Base-by-base conservation (phyloP, 2,113 vertebrate species). In the Acanthochromis polyacanthus region DNA sequence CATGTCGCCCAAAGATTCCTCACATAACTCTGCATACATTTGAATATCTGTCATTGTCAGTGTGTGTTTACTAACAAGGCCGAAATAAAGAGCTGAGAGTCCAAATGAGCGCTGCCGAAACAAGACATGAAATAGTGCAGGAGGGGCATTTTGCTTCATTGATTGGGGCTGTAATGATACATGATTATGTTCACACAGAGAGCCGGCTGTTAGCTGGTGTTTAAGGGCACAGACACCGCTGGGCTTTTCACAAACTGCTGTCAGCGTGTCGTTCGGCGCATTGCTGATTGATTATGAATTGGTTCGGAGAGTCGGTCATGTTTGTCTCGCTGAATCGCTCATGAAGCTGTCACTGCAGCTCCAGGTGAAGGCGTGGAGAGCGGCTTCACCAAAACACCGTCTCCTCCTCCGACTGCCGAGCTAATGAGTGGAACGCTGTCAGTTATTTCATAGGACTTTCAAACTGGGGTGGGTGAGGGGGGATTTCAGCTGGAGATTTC, bases 381-480 rank as follows among this genome's bases (percentile, higher is more conserved):
- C 43, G 69, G 71, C 83, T 80, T 55, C 72, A 28, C 15, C 74
- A 53, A 65, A 65, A 59, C 28, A n/a, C 45, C 70, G 3, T 84
- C 82, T 73, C 72, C 59, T n/a, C n/a, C n/a, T n/a, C n/a, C n/a
- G n/a, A n/a, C n/a, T n/a, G n/a, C n/a, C 10, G 4, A 58, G 83
- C 63, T 81, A 83, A 88, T 90, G 84, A 88, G 85, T 30, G 71
- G 65, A 84, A 71, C 87, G 74, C 85, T 90, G 86, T 90, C 88
- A 89, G 56, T 87, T 85, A 81, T 66, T 71, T 59, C 60, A 25
- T 25, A 19, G 46, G 30, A 71, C 50, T 74, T 80, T 71, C 63
- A 71, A 71, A 78, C 61, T 48, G 15, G 55, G 38, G 51, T n/a
- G n/a, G n/a, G n/a, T n/a, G n/a, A n/a, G n/a, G 59, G 63, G n/a